These are phyloP conservation scores for Patella depressa DNA, from an alignment of 2,888 invertebrate genomes.

Conservation along the genomic window DNA sequence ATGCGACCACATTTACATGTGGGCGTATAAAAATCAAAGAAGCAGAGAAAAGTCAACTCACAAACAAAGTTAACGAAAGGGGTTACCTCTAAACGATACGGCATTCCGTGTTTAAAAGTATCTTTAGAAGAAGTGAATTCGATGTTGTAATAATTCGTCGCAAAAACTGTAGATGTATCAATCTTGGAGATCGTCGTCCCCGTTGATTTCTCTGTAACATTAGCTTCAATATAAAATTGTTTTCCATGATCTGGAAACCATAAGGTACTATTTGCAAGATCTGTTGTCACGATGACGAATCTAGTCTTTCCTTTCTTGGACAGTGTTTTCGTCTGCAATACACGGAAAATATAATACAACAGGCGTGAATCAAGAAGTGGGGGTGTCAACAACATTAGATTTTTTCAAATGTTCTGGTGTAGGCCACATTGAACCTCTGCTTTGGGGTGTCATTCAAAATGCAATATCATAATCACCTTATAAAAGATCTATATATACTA, in stretches of 20 bases:
- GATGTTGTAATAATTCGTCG: slow-evolving; percentile 31
- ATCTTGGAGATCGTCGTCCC: slow-evolving; percentile 20
- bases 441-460: too few species aligned
- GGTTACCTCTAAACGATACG: slow-evolving; percentile 31
- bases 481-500: too few species aligned
- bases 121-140: slow-evolving; percentile 21
- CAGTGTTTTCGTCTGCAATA: too few species aligned
- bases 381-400: too few species aligned
- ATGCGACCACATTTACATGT: too few species aligned
- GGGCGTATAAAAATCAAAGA: too few species aligned
- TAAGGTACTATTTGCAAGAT: background rate
- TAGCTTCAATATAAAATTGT: slow-evolving; percentile 25
- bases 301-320: background rate
- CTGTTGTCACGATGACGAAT: background rate
- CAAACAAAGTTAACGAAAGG: background rate
- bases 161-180: slow-evolving; percentile 28
- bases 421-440: too few species aligned
- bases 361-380: too few species aligned
- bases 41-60: background rate
- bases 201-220: slow-evolving; percentile 32
- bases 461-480: too few species aligned
- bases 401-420: too few species aligned
- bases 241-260: slow-evolving; percentile 9
- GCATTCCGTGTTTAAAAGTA: slow-evolving; percentile 31
- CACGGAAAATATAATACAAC: too few species aligned